Conservation (phyloP, 2,113 vertebrate species). For the Grammomys surdaster region DNA sequence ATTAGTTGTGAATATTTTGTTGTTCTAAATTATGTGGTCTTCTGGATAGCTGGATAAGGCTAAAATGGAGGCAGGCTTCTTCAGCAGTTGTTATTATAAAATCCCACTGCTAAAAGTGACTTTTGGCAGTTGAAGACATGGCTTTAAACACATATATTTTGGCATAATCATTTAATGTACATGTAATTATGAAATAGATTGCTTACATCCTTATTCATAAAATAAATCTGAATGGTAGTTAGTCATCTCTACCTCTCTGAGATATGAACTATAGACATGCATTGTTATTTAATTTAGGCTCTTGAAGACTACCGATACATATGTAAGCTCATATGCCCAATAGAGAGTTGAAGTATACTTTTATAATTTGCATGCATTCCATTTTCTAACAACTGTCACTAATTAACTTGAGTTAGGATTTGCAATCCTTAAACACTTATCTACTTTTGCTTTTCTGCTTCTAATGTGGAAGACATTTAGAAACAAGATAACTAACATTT, state of each 20-base stretch:
- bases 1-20: not conserved
- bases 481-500: not conserved
- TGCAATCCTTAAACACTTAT: not conserved
- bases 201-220: not conserved
- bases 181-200: slow-evolving; percentile 36
- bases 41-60: not conserved
- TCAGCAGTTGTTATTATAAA: no score
- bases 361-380: slow-evolving; percentile 11
- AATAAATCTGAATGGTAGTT: slow-evolving; percentile 23
- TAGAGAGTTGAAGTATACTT: not conserved
- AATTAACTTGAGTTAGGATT: not conserved
- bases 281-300: slow-evolving; percentile 9
- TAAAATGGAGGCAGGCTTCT: no score
- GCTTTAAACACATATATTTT: not conserved
- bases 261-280: not conserved
- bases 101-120: no score
- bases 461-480: not conserved
- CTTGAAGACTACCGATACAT: not conserved
- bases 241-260: not conserved
- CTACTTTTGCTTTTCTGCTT: not conserved
- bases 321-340: not conserved
- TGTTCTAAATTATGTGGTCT: not conserved
- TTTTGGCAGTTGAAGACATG: not conserved
- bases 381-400: not conserved
- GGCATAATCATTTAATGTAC: slow-evolving; percentile 15